Percentiles rank a stretch among this genome's conserved stretches.
Conservation (phyloP, 2,797 vertebrate species). For the Squalus acanthias region DNA sequence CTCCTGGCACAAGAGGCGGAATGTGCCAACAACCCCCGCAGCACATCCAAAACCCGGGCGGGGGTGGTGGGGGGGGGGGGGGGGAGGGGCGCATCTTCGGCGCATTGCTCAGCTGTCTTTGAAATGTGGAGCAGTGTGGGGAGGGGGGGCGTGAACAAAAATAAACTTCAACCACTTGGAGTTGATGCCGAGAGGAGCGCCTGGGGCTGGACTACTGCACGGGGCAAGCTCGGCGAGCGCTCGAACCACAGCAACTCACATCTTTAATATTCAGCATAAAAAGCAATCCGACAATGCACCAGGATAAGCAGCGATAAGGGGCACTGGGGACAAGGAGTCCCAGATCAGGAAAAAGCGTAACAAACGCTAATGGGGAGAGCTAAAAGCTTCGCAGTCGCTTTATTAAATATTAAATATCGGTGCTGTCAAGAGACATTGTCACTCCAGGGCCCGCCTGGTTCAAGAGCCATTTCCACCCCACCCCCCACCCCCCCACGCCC, state of each 20-base stretch:
- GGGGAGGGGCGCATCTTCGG: too few species aligned
- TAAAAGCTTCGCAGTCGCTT: neutral
- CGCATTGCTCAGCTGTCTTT: neutral
- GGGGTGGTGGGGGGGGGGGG: too few species aligned
- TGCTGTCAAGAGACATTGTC: neutral
- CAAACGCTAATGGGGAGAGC: neutral
- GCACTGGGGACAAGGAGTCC: neutral
- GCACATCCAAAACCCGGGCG: too few species aligned
- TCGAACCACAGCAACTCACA: neutral
- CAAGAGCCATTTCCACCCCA: neutral
- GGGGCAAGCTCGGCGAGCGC: neutral
- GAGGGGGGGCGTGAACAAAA: too few species aligned
- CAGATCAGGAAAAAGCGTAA: neutral
- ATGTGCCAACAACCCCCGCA: too few species aligned
- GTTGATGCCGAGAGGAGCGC: neutral
- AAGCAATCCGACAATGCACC: neutral
- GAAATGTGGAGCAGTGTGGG: neutral
- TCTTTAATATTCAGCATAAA: neutral
- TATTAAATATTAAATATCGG: neutral
- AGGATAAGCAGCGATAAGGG: neutral
- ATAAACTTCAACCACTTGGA: neutral
- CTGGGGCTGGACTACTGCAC: neutral
- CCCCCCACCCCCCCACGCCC: neutral
- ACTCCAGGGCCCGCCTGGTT: too few species aligned
- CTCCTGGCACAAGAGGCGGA: neutral